Percentiles rank a stretch among this genome's conserved stretches.
Conservation (phyloP, 2,888 invertebrate genomes). For the Nephrotoma appendiculata region DNA sequence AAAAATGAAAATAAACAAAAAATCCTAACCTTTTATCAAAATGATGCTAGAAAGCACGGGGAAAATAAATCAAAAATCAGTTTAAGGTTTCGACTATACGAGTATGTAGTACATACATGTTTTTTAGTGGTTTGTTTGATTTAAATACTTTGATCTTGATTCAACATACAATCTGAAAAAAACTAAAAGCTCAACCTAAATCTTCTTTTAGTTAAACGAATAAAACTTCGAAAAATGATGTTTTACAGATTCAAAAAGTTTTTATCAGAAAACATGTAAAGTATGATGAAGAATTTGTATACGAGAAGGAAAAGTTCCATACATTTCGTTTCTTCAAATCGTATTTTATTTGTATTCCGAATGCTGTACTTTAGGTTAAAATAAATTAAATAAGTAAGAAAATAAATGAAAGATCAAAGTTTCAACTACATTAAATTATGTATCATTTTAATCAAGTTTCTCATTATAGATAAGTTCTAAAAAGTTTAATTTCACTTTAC, state of each 20-base stretch:
- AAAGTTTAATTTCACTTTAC: too few species aligned
- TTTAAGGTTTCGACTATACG: background rate
- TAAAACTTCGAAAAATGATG: background rate
- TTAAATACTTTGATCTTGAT: constrained; percentile 1
- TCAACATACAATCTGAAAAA: background rate
- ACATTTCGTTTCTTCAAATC: background rate
- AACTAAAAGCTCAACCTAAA: background rate
- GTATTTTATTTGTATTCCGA: background rate
- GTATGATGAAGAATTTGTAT: background rate
- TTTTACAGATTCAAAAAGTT: background rate
- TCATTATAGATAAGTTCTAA: too few species aligned
- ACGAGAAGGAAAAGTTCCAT: background rate
- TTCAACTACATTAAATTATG: too few species aligned
- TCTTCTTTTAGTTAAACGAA: background rate
- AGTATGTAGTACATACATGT: background rate
- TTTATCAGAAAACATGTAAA: background rate
- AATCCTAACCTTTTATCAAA: background rate
- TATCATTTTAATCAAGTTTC: too few species aligned
- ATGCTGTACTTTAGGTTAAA: background rate
- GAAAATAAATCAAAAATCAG: background rate
- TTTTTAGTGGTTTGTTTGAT: background rate
- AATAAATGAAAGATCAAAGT: background rate
- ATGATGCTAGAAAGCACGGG: background rate
- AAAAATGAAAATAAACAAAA: background rate
- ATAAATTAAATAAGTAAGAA: background rate